Percentiles rank a stretch among this genome's conserved stretches.
Evolutionary conservation across 2,888 invertebrate species (phyloP).

Genomic region (Meiosimyza platycephala): DNA sequence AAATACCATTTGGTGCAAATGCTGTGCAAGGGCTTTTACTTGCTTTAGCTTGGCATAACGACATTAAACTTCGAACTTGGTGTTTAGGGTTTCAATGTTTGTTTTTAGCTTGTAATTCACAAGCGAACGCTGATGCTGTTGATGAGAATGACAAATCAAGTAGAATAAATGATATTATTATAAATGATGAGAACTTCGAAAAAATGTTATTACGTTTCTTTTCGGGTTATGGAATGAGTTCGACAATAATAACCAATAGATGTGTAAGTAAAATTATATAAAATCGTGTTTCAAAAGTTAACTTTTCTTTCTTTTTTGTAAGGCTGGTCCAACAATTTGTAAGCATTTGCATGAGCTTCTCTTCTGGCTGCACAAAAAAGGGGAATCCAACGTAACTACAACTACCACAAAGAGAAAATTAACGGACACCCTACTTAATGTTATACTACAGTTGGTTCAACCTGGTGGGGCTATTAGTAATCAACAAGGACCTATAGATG

Average conservation of each 20-base stretch:
- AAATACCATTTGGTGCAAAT: constrained; percentile 74
- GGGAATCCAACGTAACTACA: constrained; percentile 70
- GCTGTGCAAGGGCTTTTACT: constrained; percentile 76
- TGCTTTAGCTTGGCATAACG: constrained; percentile 75
- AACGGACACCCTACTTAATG: constrained; percentile 73
- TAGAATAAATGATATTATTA: constrained; percentile 71
- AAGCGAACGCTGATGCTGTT: constrained; percentile 62
- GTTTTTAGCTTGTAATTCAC: constrained; percentile 76
- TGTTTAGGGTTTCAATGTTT: constrained; percentile 79
- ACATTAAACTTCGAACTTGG: constrained; percentile 80
- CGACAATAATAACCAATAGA: constrained; percentile 63
- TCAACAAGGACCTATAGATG: constrained; percentile 78
- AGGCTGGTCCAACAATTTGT: constrained; percentile 84
- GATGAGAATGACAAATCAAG: constrained; percentile 56
- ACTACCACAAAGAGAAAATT: constrained; percentile 70
- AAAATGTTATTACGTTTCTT: constrained; percentile 74
- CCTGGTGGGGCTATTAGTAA: constrained; percentile 75
- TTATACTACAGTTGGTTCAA: constrained; percentile 79
- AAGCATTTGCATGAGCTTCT: constrained; percentile 79
- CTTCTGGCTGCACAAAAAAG: constrained; percentile 75
- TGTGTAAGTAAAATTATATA: constrained; percentile 57
- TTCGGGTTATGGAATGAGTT: constrained; percentile 72
- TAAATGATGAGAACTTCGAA: constrained; percentile 74
- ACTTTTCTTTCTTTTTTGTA: background rate
- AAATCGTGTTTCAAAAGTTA: background rate